phyloP scores from a whole-genome alignment of 2,888 invertebrate species.

The Bhutanitis thaidina region DNA sequence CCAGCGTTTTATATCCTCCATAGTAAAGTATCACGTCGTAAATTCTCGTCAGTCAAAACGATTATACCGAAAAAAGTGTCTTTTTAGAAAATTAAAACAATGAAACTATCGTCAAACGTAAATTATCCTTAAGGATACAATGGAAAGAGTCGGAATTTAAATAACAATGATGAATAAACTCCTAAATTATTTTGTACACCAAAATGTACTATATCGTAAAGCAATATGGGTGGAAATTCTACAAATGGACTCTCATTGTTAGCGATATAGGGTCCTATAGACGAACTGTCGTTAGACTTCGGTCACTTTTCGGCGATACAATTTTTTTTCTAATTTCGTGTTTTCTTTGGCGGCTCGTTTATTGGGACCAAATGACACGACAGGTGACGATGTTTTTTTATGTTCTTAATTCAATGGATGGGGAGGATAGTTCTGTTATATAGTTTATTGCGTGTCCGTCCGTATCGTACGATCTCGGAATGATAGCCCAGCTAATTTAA shows the following conservation, averaged over 20 bases:
- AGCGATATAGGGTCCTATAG: constrained; percentile 25
- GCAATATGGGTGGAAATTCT: constrained; percentile 26
- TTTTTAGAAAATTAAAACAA: constrained; percentile 31
- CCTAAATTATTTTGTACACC: not conserved
- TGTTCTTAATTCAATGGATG: constrained; percentile 33
- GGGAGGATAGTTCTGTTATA: constrained; percentile 67
- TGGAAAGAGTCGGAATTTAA: not conserved
- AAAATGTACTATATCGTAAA: constrained; percentile 15
- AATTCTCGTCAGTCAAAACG: constrained; percentile 76
- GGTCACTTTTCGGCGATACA: constrained; percentile 66
- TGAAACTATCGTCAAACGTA: not conserved
- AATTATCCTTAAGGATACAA: not conserved
- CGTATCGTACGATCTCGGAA: constrained; percentile 47
- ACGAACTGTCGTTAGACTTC: constrained; percentile 56
- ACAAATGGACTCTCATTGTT: constrained; percentile 24
- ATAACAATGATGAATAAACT: not conserved
- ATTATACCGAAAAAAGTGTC: constrained; percentile 53
- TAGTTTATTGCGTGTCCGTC: constrained; percentile 72
- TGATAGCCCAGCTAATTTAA: constrained; percentile 61
- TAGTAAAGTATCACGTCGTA: constrained; percentile 73
- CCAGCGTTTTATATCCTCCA: constrained; percentile 63
- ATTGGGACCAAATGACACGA: constrained; percentile 79
- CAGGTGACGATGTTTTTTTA: constrained; percentile 73
- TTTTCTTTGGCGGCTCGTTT: constrained; percentile 75
- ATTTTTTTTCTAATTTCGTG: constrained; percentile 59